Conservation (phyloP, 2,113 vertebrate genomes). For the Microtus ochrogaster region DNA sequence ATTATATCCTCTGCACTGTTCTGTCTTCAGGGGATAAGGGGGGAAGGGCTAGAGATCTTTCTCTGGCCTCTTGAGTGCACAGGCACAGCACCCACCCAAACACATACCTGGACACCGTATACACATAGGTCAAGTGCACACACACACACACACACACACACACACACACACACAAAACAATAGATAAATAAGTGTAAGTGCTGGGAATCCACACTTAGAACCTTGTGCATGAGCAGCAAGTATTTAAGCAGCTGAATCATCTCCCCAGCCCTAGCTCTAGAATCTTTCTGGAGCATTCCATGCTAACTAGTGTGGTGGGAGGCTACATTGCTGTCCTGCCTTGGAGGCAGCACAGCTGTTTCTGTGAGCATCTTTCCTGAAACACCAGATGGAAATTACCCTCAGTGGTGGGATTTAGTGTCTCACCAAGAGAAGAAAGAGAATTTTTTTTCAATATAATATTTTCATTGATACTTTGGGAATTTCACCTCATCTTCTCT, state of each 20-base stretch:
- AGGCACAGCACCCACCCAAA: no score
- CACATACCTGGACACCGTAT: no score
- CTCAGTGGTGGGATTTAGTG: conserved; percentile 22
- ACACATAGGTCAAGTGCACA: background rate
- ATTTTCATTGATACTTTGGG: background rate
- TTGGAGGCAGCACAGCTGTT: background rate
- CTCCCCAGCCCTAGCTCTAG: background rate
- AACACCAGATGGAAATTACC: background rate
- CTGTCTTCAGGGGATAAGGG: background rate
- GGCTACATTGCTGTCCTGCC: background rate
- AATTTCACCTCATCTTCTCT: background rate
- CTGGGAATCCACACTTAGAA: background rate
- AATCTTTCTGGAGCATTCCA: background rate
- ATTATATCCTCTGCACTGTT: background rate
- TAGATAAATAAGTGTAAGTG: background rate
- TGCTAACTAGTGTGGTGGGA: conserved; percentile 20
- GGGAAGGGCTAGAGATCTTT: background rate
- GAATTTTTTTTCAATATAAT: background rate
- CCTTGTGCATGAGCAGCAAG: no score
- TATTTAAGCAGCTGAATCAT: no score
- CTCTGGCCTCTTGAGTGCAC: background rate
- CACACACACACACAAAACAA: background rate
- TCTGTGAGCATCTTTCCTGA: conserved; percentile 9
- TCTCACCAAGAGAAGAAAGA: background rate
- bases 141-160: background rate